Evolutionary conservation across 2,888 invertebrate species (phyloP).

Genomic region (Parnassius apollo): DNA sequence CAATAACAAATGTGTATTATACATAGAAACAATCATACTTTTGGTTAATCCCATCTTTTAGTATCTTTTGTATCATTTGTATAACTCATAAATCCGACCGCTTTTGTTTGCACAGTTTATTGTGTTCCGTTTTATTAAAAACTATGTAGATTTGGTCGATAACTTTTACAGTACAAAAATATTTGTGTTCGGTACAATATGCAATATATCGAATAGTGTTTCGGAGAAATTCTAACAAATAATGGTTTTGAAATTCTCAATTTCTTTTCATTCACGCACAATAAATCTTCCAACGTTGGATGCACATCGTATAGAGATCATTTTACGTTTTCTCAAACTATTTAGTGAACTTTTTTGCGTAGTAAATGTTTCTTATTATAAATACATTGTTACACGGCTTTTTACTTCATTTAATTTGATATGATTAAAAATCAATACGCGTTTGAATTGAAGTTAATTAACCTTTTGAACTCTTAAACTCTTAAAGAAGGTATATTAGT

Average conservation of each 20-base stretch:
- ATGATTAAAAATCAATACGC: too few species aligned
- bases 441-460: too few species aligned
- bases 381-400: too few species aligned
- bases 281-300: slow-evolving; percentile 22
- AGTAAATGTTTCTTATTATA: too few species aligned
- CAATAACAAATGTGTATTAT: neutral
- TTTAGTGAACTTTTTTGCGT: slow-evolving; percentile 5
- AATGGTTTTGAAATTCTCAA: slow-evolving; percentile 16
- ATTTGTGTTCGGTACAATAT: neutral
- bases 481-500: too few species aligned
- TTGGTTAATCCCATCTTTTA: neutral
- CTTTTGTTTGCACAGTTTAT: slow-evolving; percentile 9
- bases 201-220: neutral
- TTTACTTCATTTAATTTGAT: too few species aligned
- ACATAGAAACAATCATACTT: neutral
- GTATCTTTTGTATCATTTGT: neutral
- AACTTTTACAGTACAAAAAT: neutral
- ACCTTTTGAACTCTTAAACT: too few species aligned
- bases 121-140: neutral
- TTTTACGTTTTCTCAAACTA: slow-evolving; percentile 7
- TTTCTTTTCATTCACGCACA: slow-evolving; percentile 22
- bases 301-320: slow-evolving; percentile 10
- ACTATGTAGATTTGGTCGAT: neutral
- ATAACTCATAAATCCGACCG: neutral
- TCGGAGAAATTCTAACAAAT: slow-evolving; percentile 20